Percentiles rank a stretch among this genome's conserved stretches.
Evolutionary conservation across 1,140 invertebrate genomes (phyloP).

Genomic region (Bombus balteatus): DNA sequence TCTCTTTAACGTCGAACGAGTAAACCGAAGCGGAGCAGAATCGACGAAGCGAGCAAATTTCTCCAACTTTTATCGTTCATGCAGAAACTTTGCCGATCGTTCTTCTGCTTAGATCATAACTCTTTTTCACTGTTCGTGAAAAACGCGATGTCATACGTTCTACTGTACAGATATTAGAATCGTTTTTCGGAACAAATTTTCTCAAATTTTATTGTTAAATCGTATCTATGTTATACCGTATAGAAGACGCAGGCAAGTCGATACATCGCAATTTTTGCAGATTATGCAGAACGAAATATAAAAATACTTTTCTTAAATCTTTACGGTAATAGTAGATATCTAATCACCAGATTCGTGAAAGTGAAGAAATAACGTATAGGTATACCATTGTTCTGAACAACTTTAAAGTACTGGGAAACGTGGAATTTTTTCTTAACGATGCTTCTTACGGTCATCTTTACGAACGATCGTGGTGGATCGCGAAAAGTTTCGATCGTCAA

Average conservation of each 20-base stretch:
- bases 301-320: too few relatives aligned
- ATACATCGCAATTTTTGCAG: neutral
- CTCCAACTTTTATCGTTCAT: conserved; percentile 3
- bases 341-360: too few relatives aligned
- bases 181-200: too few relatives aligned
- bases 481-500: conserved; percentile 1
- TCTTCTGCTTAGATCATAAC: neutral
- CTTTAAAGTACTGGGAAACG: neutral
- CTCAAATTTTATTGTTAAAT: too few relatives aligned
- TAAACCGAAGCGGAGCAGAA: neutral
- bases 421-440: neutral
- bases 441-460: neutral
- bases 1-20: neutral
- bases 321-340: too few relatives aligned
- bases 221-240: neutral
- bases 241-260: too few relatives aligned
- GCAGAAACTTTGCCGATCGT: neutral
- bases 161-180: too few relatives aligned
- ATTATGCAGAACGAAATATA: neutral
- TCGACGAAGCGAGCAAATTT: neutral
- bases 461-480: neutral
- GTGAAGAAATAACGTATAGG: too few relatives aligned
- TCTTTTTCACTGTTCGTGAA: neutral
- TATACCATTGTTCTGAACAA: too few relatives aligned
- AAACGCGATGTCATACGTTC: too few relatives aligned